Evolutionary conservation across 2,113 vertebrate genomes (phyloP).

Genomic region (Protomyctophum bolini): DNA sequence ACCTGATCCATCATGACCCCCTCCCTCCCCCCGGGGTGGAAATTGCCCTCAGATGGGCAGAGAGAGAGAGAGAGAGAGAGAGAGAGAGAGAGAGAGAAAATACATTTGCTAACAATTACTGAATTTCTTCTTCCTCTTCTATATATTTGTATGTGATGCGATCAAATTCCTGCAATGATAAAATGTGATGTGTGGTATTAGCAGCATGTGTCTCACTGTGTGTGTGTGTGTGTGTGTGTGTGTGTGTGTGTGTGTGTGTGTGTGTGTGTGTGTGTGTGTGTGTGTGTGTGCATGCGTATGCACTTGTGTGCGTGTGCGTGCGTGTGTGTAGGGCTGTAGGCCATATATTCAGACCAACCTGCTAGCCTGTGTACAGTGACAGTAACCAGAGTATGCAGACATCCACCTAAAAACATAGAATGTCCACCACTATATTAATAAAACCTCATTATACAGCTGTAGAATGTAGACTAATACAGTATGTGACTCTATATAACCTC

Average conservation of each 20-base stretch:
- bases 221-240: background rate
- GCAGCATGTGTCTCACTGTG: constrained; percentile 31
- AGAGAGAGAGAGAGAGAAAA: constrained; percentile 62
- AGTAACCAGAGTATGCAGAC: constrained; percentile 88
- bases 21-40: constrained; percentile 60
- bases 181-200: constrained; percentile 52
- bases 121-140: constrained; percentile 10
- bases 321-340: constrained; percentile 1
- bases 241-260: constrained; percentile 12
- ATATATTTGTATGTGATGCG: background rate
- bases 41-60: constrained; percentile 85
- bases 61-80: constrained; percentile 39
- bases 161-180: constrained; percentile 8
- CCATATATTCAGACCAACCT: constrained; percentile 29
- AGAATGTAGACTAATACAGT: too few relatives aligned
- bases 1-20: constrained; percentile 78
- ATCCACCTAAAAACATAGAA: constrained; percentile 84
- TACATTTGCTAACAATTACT: constrained; percentile 82
- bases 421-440: too few relatives aligned
- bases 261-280: constrained; percentile 10
- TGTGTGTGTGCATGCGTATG: background rate
- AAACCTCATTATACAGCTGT: too few relatives aligned
- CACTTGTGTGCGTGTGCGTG: background rate
- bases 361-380: constrained; percentile 76
- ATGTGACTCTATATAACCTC: too few relatives aligned